Conservation (phyloP, 2,888 invertebrate species). For the Caenorhabditis drosophilae region DNA sequence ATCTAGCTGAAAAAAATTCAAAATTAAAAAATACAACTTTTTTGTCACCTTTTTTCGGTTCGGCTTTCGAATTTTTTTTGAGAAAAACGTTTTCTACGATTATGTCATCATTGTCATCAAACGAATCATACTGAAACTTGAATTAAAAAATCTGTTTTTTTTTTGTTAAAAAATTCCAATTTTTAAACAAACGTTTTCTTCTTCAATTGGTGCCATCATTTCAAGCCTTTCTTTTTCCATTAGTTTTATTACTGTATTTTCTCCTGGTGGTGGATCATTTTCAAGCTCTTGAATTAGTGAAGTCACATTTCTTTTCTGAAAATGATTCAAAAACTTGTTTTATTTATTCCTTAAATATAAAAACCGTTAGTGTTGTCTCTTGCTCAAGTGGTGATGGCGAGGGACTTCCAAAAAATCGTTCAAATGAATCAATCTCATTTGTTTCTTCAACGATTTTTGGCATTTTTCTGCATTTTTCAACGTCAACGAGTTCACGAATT, state of each 20-base stretch:
- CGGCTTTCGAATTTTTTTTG: background rate
- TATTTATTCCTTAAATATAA: too few species aligned
- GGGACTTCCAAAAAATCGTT: conserved; percentile 1
- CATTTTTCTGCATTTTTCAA: conserved; percentile 2
- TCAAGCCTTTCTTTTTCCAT: conserved; percentile 9
- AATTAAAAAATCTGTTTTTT: too few species aligned
- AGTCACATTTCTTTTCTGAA: conserved; percentile 11
- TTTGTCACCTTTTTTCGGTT: background rate
- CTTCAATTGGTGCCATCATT: conserved; percentile 6
- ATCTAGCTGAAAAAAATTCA: too few species aligned
- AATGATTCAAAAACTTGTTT: background rate
- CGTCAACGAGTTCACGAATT: background rate
- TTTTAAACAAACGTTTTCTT: background rate
- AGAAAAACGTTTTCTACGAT: background rate
- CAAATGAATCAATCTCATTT: conserved; percentile 11
- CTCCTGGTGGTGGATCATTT: conserved; percentile 7
- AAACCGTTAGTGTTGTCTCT: too few species aligned
- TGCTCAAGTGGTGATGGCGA: conserved; percentile 1
- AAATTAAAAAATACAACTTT: background rate
- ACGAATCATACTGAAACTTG: conserved; percentile 3
- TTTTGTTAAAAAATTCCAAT: background rate
- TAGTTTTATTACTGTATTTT: background rate
- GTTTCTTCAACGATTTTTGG: conserved; percentile 16
- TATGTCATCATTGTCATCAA: conserved; percentile 8
- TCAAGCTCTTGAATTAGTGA: conserved; percentile 15